Conservation (phyloP, 1,140 invertebrate genomes). For the Holcopasites calliopsidis region DNA sequence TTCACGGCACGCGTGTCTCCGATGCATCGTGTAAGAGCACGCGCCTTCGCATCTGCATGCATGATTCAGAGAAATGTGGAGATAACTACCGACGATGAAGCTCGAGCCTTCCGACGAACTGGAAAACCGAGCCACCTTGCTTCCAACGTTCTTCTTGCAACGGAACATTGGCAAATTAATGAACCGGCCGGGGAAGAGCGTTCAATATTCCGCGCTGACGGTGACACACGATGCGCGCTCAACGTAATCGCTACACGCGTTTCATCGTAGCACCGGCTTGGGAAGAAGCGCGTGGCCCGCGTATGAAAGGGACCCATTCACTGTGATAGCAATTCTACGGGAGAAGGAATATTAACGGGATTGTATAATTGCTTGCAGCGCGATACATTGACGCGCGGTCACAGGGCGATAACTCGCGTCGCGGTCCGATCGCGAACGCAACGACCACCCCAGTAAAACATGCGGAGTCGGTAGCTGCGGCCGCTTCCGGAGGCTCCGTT, state of each 20-base stretch:
- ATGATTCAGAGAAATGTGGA: slow-evolving; percentile 4
- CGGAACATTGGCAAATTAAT: too few species aligned
- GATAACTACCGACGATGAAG: background rate
- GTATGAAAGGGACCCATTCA: slow-evolving; percentile 58
- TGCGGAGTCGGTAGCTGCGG: background rate
- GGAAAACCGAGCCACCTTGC: too few species aligned
- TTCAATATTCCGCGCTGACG: background rate
- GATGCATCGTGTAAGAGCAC: background rate
- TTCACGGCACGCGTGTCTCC: slow-evolving; percentile 4
- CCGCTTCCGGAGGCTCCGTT: slow-evolving; percentile 46
- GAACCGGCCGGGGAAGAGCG: background rate
- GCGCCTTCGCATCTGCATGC: background rate
- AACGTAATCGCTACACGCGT: slow-evolving; percentile 32
- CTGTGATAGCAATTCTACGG: slow-evolving; percentile 39
- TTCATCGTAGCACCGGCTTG: slow-evolving; percentile 33
- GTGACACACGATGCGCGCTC: background rate
- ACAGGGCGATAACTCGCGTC: background rate
- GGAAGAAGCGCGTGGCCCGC: slow-evolving; percentile 52
- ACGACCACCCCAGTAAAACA: slow-evolving; percentile 11
- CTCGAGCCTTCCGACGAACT: too few species aligned
- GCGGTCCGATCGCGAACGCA: slow-evolving; percentile 11
- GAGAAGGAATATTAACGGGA: slow-evolving; percentile 52
- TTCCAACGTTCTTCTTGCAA: background rate
- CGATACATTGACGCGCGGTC: slow-evolving; percentile 38
- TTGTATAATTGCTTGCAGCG: slow-evolving; percentile 53